Base-by-base conservation (phyloP, 2,797 vertebrate species). In the Mycteria americana region DNA sequence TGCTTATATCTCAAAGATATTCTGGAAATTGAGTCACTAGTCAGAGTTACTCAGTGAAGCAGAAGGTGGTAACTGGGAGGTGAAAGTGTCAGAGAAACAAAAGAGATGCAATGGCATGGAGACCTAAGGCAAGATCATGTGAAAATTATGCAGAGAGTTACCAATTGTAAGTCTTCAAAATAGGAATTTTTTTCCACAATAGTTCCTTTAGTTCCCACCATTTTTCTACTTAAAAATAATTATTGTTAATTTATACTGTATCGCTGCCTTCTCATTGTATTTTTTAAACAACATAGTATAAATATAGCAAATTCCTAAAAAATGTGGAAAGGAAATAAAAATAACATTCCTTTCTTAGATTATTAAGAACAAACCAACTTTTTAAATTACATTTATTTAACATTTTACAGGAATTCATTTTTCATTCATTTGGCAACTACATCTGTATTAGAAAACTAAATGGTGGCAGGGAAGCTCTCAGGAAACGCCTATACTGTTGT, bases 1-100 rank as follows among this genome's bases (percentile, higher is more conserved):
- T 80, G 95, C 77, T 94, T 90, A 43, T 95, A 95, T 97, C 94
- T 96, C 88, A 92, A 50, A 95, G 91, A 97, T 95, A 94, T 80
- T 92, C 88, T 95, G 74, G 88, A 94, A 97, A 94, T 77, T 46
- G 93, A 96, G 88, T 94, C 94, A 93, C 87, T n/a, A 74, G 64
- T 92, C 90, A 92, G 89, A 82, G 81, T 41, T 77, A 95, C 53
- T 74, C 84, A 80, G 67, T 27, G 67, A 95, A 93, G 77, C 86
- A 95, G 80, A 94, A 87, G 94, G 88, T 97, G 74, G 80, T 85
- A 97, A 97, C 1, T 91, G 84, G 80, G 68, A 95, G 85, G 77
- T 87, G 80, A 92, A 93, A 94, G 64, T 92, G 86, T 93, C 90
- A 92, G 33, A 79, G 83, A 92, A 92, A 97, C 70, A 94, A 92